These are phyloP conservation scores for Astropecten irregularis DNA, from an alignment of 53 echinoderm and acorn worm genomes.

Conservation along the genomic window DNA sequence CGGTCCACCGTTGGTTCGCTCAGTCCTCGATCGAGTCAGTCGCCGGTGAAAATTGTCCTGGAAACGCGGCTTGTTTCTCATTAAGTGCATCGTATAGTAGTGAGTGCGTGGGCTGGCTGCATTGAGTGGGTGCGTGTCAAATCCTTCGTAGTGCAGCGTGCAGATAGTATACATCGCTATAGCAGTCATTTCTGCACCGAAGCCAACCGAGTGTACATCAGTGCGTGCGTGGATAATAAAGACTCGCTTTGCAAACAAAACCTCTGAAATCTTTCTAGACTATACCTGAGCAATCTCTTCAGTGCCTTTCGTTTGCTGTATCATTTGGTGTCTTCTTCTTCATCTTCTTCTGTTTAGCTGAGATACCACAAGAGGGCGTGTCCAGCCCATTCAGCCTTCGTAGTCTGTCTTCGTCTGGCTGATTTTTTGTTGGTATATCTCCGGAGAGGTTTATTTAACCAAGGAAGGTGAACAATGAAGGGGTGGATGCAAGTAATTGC, in stretches of 20 bases:
- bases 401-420: too few species aligned
- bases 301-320: too few species aligned
- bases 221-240: neutral
- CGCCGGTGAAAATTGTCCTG: conserved; percentile 6
- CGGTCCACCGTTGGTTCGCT: neutral
- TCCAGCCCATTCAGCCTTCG: too few species aligned
- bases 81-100: neutral
- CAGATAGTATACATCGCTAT: neutral
- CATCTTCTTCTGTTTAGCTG: neutral
- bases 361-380: conserved; percentile 11
- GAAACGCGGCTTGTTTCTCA: conserved; percentile 7
- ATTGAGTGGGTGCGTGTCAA: neutral
- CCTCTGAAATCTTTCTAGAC: neutral
- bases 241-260: neutral
- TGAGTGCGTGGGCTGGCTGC: conserved; percentile 25
- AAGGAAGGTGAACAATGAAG: neutral
- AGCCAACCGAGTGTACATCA: conserved; percentile 2
- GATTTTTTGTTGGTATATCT: neutral
- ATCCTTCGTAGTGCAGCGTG: too few species aligned
- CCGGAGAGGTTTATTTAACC: neutral
- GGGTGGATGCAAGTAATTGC: neutral
- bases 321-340: neutral
- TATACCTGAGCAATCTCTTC: too few species aligned
- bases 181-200: neutral
- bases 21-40: conserved; percentile 10